Evolutionary conservation across 2,113 vertebrate genomes (phyloP), one percentile per base, ranked within the genome.

Genomic region (Cranoglanis bouderius): DNA sequence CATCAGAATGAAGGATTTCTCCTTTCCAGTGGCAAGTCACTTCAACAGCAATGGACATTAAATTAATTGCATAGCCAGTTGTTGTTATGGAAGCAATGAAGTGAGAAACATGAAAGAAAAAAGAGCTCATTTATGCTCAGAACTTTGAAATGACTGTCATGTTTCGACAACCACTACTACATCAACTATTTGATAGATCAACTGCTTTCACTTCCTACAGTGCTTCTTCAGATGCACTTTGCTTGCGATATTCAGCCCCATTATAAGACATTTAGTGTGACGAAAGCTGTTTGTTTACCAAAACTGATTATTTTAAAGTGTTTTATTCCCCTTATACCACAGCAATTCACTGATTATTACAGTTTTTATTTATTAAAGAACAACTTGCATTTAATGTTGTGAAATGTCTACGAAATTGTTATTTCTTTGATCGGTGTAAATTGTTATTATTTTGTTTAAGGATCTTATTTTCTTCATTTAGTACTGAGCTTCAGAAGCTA

Each of bases 1-100:
- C 46, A 81, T 51, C 72, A 80, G 6, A 81, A 53, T 53, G 29
- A 81, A 81, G 78, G 49, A 81, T 32, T 80, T 35, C 46, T 80
- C 16, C 21, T 29, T 51, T 53, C 77, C 78, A 82, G 53, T 38
- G 32, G 32, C 18, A 59, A 59, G 53, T 35, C 7, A 81, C 16
- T 81, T 55, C 19, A 55, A 81, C 49, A 9, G 51, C n/a, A 32
- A 35, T 32, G 16, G 49, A 81, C 78, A 55, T 55, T 9, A 21
- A 57, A 59, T 57, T 82, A 82, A 82, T 40, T 59, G 32, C 80
- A 82, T 6, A 24, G 32, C 80, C 40, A 59, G 53, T 26, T 38
- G 10, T 14, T 40, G 32, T 29, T 32, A 55, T 32, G 49, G 21
- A 59, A 35, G 35, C 80, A 59, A n/a, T 53, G 77, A 53, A 53